These are phyloP conservation scores for Lethocerus indicus DNA, from an alignment of 1,140 invertebrate species.

Conservation along the genomic window DNA sequence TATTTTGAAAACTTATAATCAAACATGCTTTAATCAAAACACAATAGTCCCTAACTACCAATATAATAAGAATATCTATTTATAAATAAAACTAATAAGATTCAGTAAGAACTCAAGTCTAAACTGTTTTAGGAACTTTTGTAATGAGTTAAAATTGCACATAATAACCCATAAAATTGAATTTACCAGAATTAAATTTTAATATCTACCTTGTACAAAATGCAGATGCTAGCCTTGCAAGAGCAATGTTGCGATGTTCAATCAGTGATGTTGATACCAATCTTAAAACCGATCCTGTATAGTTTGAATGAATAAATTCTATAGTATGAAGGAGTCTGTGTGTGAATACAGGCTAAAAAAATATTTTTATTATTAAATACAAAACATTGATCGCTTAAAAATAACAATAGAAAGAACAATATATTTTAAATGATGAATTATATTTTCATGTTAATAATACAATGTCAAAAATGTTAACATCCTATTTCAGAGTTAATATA, in stretches of 20 bases:
- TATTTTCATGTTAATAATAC: too few relatives aligned
- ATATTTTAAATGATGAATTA: too few relatives aligned
- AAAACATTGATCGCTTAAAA: too few relatives aligned
- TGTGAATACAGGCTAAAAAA: constrained; percentile 30
- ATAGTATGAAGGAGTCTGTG: constrained; percentile 38
- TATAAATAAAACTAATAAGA: too few relatives aligned
- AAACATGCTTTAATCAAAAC: too few relatives aligned
- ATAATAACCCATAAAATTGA: background rate
- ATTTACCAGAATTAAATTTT: background rate
- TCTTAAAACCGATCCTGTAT: constrained; percentile 42
- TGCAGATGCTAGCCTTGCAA: constrained; percentile 37
- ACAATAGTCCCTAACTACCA: too few relatives aligned
- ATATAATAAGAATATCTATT: too few relatives aligned
- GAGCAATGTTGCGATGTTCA: constrained; percentile 34
- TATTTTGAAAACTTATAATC: constrained; percentile 1
- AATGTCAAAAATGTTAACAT: background rate
- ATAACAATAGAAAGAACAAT: constrained; percentile 2
- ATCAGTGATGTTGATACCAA: constrained; percentile 41
- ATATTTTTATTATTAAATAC: background rate
- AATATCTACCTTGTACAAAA: constrained; percentile 26
- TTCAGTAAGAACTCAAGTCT: too few relatives aligned
- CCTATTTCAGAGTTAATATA: background rate
- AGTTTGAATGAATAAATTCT: constrained; percentile 44
- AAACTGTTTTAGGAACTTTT: too few relatives aligned
- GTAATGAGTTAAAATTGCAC: too few relatives aligned